Evolutionary conservation across 1,140 invertebrate species (phyloP), one percentile per base, ranked within the genome.

Genomic region (Drosophila nigromelanica): DNA sequence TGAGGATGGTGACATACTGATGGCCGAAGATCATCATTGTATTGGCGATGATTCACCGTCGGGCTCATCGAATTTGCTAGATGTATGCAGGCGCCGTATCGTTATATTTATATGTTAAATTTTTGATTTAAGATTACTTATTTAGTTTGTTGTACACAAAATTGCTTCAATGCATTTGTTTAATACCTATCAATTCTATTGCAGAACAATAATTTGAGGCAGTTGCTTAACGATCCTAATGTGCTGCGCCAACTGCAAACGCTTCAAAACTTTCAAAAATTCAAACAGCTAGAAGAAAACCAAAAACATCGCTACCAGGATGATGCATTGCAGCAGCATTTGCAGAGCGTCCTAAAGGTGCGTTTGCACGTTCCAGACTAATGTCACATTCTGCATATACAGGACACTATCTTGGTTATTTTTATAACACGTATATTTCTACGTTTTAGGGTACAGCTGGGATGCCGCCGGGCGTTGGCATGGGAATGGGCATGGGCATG

Each of bases 301-400:
- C 95, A 95, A 80, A 93, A 95, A 92, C 92, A 94, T 51, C 95
- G 95, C 66, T 94, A 95, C 76, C 95, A 95, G 70, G 96, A 96
- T 77, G 95, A 96, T 51, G 95, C 96, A 79, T 96, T 97, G 91
- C 95, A 97, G 85, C 95, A 96, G 86, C 95, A 96, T 91, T 92
- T 96, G 47, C 95, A 95, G 69, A 92, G 90, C 73, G 90, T 92
- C 11, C 59, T 92, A 39, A 90, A 91, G 82, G 75, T 80, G 43
- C n/a, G 39, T 43, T 4, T 5, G 10, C 1, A 7, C 8, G 14
- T 51, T 33, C 14, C 7, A 8, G 1, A n/a, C 7, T 15, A 8
- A 1, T n/a, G 2, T 35, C 27, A n/a, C n/a, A 51, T 8, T 50
- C 33, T 33, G 3, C 10, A 35, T 14, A 35, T 8, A 1, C 30